phyloP scores from a whole-genome alignment of 1,140 invertebrate species.

The Tetramorium parvispinum region DNA sequence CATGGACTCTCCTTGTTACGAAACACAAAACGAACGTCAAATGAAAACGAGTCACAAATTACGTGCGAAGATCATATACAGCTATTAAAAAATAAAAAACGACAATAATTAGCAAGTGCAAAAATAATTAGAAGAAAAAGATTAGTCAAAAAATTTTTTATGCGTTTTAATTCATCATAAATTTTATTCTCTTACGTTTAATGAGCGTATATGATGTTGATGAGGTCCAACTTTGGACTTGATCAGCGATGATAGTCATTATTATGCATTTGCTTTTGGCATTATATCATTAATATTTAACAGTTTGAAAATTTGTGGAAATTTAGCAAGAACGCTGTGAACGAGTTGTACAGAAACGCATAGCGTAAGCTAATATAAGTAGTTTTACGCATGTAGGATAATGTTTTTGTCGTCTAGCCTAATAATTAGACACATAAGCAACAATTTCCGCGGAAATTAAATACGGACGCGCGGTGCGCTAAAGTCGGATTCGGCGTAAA shows the following conservation, averaged over 20 bases:
- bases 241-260: background rate
- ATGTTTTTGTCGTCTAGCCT: background rate
- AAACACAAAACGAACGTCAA: background rate
- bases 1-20: constrained; percentile 12
- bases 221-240: background rate
- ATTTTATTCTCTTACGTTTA: background rate
- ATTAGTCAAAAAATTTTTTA: background rate
- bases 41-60: constrained; percentile 27
- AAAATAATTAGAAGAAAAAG: constrained; percentile 11
- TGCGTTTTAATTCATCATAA: background rate
- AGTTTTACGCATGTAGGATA: constrained; percentile 1
- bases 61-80: background rate
- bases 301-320: constrained; percentile 22
- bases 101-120: background rate
- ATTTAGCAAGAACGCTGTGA: background rate
- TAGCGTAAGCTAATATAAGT: background rate
- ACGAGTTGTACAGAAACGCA: background rate
- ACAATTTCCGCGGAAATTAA: constrained; percentile 52
- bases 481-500: constrained; percentile 24
- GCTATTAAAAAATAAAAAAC: no score
- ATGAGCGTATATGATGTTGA: background rate
- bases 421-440: constrained; percentile 44
- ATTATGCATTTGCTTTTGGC: background rate
- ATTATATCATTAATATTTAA: constrained; percentile 43
- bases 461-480: background rate